phyloP scores from a whole-genome alignment of 2,797 vertebrate genomes.

The Sebastes baramenuke region DNA sequence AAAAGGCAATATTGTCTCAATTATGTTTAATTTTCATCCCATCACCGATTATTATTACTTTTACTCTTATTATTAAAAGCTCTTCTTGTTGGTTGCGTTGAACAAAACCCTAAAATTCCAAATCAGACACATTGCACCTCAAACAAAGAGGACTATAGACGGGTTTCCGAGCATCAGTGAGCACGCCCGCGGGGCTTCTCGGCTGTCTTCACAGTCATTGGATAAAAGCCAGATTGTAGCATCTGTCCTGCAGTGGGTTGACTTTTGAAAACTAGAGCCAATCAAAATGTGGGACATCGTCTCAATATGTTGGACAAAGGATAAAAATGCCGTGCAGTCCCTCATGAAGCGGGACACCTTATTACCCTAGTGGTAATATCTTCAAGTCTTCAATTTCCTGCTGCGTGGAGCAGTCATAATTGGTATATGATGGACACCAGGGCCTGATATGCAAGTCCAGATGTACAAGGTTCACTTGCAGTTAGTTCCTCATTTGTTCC shows the following conservation, averaged over 20 bases:
- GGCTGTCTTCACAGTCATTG: no score
- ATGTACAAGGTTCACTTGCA: not conserved
- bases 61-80: not conserved
- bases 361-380: not conserved
- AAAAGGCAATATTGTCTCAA: conserved; percentile 1
- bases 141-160: not conserved
- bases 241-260: not conserved
- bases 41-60: no score
- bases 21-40: not conserved
- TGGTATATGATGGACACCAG: not conserved
- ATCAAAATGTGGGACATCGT: not conserved
- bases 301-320: not conserved
- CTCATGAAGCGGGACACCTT: not conserved
- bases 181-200: not conserved
- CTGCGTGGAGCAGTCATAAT: not conserved
- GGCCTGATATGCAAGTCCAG: not conserved
- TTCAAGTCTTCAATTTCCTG: not conserved
- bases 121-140: not conserved
- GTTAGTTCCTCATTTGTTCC: no score
- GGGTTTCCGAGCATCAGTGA: not conserved
- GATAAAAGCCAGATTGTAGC: not conserved
- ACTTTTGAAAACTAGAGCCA: not conserved
- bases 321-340: not conserved
- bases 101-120: not conserved
- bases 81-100: not conserved